Percentiles rank a stretch among this genome's conserved stretches.
Evolutionary conservation across 1,140 invertebrate genomes (phyloP).

Genomic region (Orussus abietinus): DNA sequence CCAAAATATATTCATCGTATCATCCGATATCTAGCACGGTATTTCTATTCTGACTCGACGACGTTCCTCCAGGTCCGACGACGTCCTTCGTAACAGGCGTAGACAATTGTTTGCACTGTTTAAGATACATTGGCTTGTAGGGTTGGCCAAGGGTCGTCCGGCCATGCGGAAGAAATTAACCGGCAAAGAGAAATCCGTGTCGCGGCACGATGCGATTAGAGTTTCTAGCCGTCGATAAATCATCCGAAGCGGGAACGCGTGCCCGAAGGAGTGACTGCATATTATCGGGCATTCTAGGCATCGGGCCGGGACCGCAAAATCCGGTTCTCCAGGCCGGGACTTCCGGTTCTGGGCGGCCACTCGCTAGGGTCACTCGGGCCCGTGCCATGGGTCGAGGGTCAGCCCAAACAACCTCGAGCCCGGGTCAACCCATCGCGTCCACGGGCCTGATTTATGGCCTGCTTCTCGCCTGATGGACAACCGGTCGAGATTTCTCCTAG

Average conservation of each 20-base stretch:
- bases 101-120: no score
- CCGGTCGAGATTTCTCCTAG: slow-evolving; percentile 20
- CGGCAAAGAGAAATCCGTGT: no score
- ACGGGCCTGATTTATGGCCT: slow-evolving; percentile 48
- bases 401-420: slow-evolving; percentile 51
- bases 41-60: no score
- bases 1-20: no score
- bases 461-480: slow-evolving; percentile 27
- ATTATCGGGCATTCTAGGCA: no score
- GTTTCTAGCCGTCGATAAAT: slow-evolving; percentile 7
- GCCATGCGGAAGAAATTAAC: no score
- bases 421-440: slow-evolving; percentile 44
- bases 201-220: no score
- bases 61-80: no score
- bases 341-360: slow-evolving; percentile 35
- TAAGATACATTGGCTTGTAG: no score
- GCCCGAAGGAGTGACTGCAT: slow-evolving; percentile 47
- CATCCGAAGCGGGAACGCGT: slow-evolving; percentile 28
- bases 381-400: slow-evolving; percentile 48
- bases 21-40: no score
- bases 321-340: slow-evolving; percentile 26
- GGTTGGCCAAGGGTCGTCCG: no score
- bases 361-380: slow-evolving; percentile 32
- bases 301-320: slow-evolving; percentile 24
- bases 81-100: no score